These are phyloP conservation scores for Diaperis boleti DNA, from an alignment of 2,888 invertebrate genomes.

Conservation along the genomic window DNA sequence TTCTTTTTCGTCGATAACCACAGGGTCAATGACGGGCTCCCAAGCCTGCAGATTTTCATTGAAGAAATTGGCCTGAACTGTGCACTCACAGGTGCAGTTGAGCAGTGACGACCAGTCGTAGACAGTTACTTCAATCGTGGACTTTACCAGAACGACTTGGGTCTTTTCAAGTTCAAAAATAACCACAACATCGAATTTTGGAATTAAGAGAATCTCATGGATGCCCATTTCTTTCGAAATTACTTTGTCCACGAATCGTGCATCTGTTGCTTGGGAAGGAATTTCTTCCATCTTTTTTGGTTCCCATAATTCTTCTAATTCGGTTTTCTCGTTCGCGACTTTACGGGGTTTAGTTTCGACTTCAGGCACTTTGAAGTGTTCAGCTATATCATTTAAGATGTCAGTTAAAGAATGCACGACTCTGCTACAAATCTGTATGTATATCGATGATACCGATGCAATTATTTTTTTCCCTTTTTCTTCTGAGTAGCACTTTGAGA, in stretches of 20 bases:
- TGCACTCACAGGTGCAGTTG: conserved; percentile 64
- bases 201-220: conserved; percentile 59
- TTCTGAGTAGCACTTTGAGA: conserved; percentile 72
- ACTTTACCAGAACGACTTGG: conserved; percentile 70
- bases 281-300: conserved; percentile 72
- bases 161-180: conserved; percentile 75
- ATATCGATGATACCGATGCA: conserved; percentile 76
- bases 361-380: conserved; percentile 65
- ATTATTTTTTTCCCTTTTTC: conserved; percentile 77
- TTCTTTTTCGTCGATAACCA: conserved; percentile 74
- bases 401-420: conserved; percentile 79
- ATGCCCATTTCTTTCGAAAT: conserved; percentile 1
- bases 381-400: conserved; percentile 64
- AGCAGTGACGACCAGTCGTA: conserved; percentile 76
- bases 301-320: conserved; percentile 77
- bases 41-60: conserved; percentile 70
- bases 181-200: conserved; percentile 71
- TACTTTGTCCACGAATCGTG: not conserved
- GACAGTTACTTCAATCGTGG: conserved; percentile 72
- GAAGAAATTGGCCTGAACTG: conserved; percentile 67
- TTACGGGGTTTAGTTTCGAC: conserved; percentile 41
- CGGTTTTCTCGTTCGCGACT: conserved; percentile 59
- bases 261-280: conserved; percentile 17
- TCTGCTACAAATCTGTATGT: conserved; percentile 79
- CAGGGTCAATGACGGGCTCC: conserved; percentile 88